phyloP scores from a whole-genome alignment of 2,888 invertebrate species.

The Harpagoxenus sublaevis region DNA sequence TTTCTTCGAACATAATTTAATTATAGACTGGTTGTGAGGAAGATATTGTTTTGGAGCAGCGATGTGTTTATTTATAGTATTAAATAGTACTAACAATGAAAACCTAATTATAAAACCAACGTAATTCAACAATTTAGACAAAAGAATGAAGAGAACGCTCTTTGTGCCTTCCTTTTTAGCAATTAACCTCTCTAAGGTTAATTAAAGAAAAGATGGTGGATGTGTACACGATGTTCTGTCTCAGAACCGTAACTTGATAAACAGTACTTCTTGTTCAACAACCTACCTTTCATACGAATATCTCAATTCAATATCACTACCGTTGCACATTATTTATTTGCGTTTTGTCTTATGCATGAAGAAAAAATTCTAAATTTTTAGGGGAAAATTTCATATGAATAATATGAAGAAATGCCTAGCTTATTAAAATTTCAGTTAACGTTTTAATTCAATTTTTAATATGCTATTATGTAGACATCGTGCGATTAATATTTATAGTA shows the following conservation, averaged over 20 bases:
- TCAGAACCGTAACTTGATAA: constrained; percentile 12
- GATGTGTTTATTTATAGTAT: neutral
- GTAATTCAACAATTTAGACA: neutral
- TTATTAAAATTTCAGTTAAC: neutral
- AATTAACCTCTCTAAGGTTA: neutral
- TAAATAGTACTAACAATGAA: neutral
- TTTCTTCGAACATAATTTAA: neutral
- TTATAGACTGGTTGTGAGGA: neutral
- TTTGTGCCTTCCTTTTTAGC: neutral
- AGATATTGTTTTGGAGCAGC: neutral
- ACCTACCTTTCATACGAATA: neutral
- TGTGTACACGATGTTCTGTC: neutral
- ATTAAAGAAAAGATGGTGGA: constrained; percentile 15
- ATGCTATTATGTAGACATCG: neutral
- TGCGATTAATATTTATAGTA: neutral
- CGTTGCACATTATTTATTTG: neutral
- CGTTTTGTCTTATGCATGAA: neutral
- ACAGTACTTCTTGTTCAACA: neutral
- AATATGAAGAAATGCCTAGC: neutral
- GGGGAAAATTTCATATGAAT: neutral
- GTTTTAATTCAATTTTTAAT: neutral
- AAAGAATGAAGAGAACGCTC: neutral
- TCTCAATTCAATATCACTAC: neutral
- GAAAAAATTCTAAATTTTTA: neutral
- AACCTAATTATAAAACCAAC: neutral